Evolutionary conservation across 2,113 vertebrate genomes (phyloP).

Genomic region (Nerophis lumbriciformis): DNA sequence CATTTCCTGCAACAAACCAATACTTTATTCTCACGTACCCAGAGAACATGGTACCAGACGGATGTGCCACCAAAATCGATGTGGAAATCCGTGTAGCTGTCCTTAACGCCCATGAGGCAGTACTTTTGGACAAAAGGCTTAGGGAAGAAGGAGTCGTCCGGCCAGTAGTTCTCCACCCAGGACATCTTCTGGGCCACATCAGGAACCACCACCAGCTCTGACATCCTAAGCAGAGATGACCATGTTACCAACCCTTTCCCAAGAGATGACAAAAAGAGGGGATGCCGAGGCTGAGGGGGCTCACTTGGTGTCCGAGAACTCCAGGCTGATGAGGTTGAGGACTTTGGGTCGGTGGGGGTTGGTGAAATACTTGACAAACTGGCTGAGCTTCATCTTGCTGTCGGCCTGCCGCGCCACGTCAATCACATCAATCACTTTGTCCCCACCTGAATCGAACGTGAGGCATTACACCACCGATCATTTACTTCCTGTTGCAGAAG

Average conservation of each 20-base stretch:
- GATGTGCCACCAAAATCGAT: slow-evolving; percentile 99
- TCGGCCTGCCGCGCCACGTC: slow-evolving; percentile 97
- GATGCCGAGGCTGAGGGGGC: slow-evolving; percentile 33
- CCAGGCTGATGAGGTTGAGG: slow-evolving; percentile 98
- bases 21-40: slow-evolving; percentile 71
- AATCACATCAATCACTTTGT: slow-evolving; percentile 97
- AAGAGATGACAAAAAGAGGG: not conserved
- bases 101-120: slow-evolving; percentile 96
- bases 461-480: not conserved
- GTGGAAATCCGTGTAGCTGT: slow-evolving; percentile 98
- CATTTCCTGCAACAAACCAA: not conserved
- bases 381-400: slow-evolving; percentile 96
- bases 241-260: not conserved
- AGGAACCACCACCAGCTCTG: slow-evolving; percentile 91
- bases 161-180: slow-evolving; percentile 99
- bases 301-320: slow-evolving; percentile 98
- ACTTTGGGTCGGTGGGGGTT: slow-evolving; percentile 88
- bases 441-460: slow-evolving; percentile 74
- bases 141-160: slow-evolving; percentile 96
- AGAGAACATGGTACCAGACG: slow-evolving; percentile 99
- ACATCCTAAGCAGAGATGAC: slow-evolving; percentile 77
- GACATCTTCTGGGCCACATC: slow-evolving; percentile 95
- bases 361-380: slow-evolving; percentile 94
- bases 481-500: too few species aligned
- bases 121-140: slow-evolving; percentile 99